A percentile compares a stretch with the other conserved stretches of the same genome.
Evolutionary conservation across 2,888 invertebrate genomes (phyloP).

Genomic region (Hypolimnas misippus): DNA sequence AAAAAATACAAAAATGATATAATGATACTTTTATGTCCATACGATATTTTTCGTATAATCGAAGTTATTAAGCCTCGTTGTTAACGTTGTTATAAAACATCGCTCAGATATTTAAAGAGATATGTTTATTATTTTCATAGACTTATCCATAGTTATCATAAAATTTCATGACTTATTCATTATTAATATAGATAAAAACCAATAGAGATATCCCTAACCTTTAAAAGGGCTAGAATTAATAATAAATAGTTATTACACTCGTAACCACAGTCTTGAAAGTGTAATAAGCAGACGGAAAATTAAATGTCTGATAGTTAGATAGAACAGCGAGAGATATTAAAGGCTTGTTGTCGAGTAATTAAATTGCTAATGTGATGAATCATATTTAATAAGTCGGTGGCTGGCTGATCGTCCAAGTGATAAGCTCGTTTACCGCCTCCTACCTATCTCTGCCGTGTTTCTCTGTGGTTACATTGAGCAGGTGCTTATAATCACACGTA

Average conservation of each 20-base stretch:
- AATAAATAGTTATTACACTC: neutral
- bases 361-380: constrained; percentile 51
- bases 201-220: neutral
- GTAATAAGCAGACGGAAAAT: neutral
- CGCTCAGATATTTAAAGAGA: neutral
- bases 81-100: neutral
- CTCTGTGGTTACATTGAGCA: constrained; percentile 40
- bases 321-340: constrained; percentile 12
- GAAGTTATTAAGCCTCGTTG: neutral
- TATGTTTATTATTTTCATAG: neutral
- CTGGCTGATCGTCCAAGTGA: constrained; percentile 53
- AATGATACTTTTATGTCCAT: neutral
- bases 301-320: constrained; percentile 14
- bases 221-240: neutral
- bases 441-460: constrained; percentile 51
- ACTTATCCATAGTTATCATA: neutral
- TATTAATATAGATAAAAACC: neutral
- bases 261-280: neutral
- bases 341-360: constrained; percentile 43
- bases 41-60: constrained; percentile 4
- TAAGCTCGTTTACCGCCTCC: constrained; percentile 59
- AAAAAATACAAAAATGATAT: neutral
- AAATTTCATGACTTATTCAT: neutral
- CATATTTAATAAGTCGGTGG: constrained; percentile 51
- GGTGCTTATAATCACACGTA: constrained; percentile 37